phyloP scores from a whole-genome alignment of 2,797 vertebrate species.

The Sitta carolinensis region DNA sequence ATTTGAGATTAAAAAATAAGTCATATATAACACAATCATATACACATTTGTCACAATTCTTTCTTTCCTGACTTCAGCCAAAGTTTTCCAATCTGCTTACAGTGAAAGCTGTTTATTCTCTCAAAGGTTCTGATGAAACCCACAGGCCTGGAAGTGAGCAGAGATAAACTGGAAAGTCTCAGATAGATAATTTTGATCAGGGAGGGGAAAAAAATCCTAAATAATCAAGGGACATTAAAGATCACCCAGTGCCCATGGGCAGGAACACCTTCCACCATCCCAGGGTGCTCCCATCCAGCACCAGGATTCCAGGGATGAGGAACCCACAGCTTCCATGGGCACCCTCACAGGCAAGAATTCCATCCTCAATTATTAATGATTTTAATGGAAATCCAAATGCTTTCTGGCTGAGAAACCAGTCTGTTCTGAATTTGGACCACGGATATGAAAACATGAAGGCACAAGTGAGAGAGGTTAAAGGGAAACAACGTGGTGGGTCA shows the following conservation, averaged over 20 bases:
- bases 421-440: background rate
- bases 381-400: background rate
- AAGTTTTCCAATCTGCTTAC: background rate
- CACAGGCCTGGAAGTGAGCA: background rate
- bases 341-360: background rate
- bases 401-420: background rate
- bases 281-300: fast-evolving
- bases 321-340: background rate
- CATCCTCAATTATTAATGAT: background rate
- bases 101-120: background rate
- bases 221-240: background rate
- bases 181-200: background rate
- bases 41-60: background rate
- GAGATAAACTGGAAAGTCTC: background rate
- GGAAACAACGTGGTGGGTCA: background rate
- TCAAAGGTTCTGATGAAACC: background rate
- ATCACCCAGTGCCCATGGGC: no score
- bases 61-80: background rate
- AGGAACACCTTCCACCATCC: background rate
- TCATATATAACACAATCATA: no score
- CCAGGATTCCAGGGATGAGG: background rate
- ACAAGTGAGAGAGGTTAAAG: background rate
- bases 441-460: background rate
- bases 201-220: fast-evolving
- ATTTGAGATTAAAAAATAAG: fast-evolving